These are phyloP conservation scores for Pterocles orientalis DNA, from an alignment of 2,113 vertebrate genomes.

Conservation along the genomic window DNA sequence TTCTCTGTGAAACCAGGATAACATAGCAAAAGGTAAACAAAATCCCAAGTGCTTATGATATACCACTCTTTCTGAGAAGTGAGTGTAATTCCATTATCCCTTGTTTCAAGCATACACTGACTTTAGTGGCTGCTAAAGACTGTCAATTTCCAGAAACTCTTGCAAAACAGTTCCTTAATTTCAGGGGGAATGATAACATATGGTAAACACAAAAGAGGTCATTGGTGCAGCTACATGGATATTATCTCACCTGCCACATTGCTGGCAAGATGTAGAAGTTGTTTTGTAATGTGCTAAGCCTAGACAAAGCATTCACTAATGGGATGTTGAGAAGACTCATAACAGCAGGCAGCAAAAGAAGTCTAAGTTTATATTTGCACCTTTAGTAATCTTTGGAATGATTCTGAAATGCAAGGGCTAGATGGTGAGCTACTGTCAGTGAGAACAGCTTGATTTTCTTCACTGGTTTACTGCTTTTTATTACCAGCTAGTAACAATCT, in stretches of 20 bases:
- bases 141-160: conserved; percentile 9
- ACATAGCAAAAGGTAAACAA: not conserved
- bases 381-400: not conserved
- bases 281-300: not conserved
- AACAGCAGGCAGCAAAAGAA: not conserved
- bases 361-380: not conserved
- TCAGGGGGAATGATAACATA: not conserved
- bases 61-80: not conserved
- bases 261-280: not conserved
- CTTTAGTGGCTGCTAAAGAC: not conserved
- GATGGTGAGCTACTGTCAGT: not conserved
- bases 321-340: not conserved
- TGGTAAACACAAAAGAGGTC: not conserved
- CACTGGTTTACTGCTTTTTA: not conserved
- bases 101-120: not conserved
- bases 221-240: not conserved
- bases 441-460: not conserved
- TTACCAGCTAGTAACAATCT: not conserved
- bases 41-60: not conserved
- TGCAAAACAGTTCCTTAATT: conserved; percentile 25
- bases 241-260: not conserved
- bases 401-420: not conserved
- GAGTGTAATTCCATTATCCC: not conserved
- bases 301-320: not conserved
- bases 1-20: not conserved